phyloP scores from a whole-genome alignment of 2,888 invertebrate species.

The Ormyrus thymus region DNA sequence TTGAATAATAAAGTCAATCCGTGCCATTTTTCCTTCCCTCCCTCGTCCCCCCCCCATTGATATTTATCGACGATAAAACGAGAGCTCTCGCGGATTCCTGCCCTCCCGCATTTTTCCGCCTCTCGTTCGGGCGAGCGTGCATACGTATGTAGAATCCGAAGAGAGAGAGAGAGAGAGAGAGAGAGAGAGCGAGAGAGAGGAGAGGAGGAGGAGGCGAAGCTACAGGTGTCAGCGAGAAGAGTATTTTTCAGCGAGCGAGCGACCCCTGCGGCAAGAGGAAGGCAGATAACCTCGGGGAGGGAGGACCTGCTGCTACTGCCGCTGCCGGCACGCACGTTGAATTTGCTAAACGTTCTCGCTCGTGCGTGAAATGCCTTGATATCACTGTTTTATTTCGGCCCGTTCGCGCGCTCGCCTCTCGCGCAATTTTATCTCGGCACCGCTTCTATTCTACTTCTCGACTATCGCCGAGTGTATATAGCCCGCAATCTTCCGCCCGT shows the following conservation, averaged over 20 bases:
- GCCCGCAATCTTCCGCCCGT: conserved; percentile 15
- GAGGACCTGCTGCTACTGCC: conserved; percentile 59
- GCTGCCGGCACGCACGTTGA: conserved; percentile 74
- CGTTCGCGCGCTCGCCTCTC: conserved; percentile 61
- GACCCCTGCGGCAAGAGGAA: conserved; percentile 63
- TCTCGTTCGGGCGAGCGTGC: conserved; percentile 21
- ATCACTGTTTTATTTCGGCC: conserved; percentile 74
- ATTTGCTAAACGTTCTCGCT: conserved; percentile 74
- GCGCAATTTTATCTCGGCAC: conserved; percentile 65
- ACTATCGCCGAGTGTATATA: neutral
- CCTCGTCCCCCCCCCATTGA: conserved; percentile 23
- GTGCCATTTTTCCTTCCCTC: neutral
- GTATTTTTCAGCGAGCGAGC: conserved; percentile 72
- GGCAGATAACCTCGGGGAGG: conserved; percentile 59
- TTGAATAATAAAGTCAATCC: conserved; percentile 29
- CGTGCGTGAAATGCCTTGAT: conserved; percentile 75
- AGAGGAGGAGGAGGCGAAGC: conserved; percentile 65
- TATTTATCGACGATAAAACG: conserved; percentile 51
- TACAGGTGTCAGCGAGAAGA: conserved; percentile 74
- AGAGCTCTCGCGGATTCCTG: conserved; percentile 4
- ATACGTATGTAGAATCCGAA: neutral
- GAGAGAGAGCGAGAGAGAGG: conserved; percentile 45
- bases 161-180: conserved; percentile 24
- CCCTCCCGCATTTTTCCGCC: conserved; percentile 53
- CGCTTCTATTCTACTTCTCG: conserved; percentile 60